phyloP scores from a whole-genome alignment of 2,888 invertebrate species.

The Phaonia tiefii region DNA sequence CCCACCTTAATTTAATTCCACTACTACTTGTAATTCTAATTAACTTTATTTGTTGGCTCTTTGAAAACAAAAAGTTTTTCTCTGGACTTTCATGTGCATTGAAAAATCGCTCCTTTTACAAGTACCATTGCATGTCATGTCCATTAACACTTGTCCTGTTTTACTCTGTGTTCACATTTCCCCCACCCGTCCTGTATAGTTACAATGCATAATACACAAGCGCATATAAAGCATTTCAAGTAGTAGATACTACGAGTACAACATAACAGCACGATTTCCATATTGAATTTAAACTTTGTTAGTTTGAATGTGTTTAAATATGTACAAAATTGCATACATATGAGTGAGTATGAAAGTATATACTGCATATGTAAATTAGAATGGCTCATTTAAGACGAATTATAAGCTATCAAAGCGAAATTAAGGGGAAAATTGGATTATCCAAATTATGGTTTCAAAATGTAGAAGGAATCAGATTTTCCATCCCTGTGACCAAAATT shows the following conservation, averaged over 20 bases:
- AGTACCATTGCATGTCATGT: slow-evolving; percentile 62
- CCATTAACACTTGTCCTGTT: slow-evolving; percentile 61
- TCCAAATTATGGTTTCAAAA: too few relatives aligned
- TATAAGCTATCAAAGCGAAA: too few relatives aligned
- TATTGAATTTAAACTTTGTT: too few relatives aligned
- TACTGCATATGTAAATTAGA: too few relatives aligned
- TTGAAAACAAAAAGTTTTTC: slow-evolving; percentile 14
- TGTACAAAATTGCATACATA: too few relatives aligned
- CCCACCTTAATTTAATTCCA: slow-evolving; percentile 9
- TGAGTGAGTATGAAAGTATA: too few relatives aligned
- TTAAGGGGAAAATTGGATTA: too few relatives aligned
- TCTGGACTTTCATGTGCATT: background rate
- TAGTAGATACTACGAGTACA: background rate
- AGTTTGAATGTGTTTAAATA: too few relatives aligned
- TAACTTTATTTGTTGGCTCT: slow-evolving; percentile 29
- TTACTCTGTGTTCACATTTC: slow-evolving; percentile 24
- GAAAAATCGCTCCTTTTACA: slow-evolving; percentile 24
- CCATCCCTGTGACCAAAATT: too few relatives aligned
- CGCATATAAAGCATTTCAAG: background rate
- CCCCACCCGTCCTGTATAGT: background rate
- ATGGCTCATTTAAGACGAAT: too few relatives aligned
- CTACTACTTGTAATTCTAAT: slow-evolving; percentile 35
- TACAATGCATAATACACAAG: background rate
- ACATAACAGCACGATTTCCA: background rate
- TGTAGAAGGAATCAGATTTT: too few relatives aligned